Conservation (phyloP, 2,888 invertebrate species). For the Platynereis dumerilii region DNA sequence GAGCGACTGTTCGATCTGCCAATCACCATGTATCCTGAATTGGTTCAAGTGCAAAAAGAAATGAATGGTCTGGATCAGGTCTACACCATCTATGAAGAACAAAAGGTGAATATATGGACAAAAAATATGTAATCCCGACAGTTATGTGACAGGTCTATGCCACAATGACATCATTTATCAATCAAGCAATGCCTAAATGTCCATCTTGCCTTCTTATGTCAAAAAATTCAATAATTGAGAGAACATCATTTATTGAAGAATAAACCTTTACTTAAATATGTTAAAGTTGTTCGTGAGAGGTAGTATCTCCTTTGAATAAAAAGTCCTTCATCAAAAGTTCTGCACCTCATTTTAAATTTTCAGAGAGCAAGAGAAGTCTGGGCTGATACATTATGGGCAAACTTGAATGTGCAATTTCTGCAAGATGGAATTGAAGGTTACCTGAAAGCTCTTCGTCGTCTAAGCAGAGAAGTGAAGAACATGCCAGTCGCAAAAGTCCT, state of each 20-base stretch:
- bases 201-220: too few relatives aligned
- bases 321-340: too few relatives aligned
- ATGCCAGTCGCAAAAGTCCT: conserved; percentile 74
- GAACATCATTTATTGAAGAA: too few relatives aligned
- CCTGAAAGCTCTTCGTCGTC: conserved; percentile 78
- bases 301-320: too few relatives aligned
- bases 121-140: too few relatives aligned
- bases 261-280: too few relatives aligned
- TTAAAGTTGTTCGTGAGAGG: too few relatives aligned
- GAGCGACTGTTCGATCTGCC: conserved; percentile 88
- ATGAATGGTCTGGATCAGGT: conserved; percentile 72
- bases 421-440: conserved; percentile 86
- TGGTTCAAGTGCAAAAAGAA: conserved; percentile 66
- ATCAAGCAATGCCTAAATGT: too few relatives aligned
- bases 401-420: conserved; percentile 83
- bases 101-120: conserved; percentile 68
- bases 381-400: conserved; percentile 87
- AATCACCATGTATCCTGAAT: conserved; percentile 81
- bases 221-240: too few relatives aligned
- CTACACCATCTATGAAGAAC: conserved; percentile 79
- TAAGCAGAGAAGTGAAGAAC: conserved; percentile 71
- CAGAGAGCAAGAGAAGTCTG: conserved; percentile 76
- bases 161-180: too few relatives aligned
- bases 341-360: too few relatives aligned
- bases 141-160: too few relatives aligned